Evolutionary conservation across 2,888 invertebrate genomes (phyloP).

Genomic region (Tineola bisselliella): DNA sequence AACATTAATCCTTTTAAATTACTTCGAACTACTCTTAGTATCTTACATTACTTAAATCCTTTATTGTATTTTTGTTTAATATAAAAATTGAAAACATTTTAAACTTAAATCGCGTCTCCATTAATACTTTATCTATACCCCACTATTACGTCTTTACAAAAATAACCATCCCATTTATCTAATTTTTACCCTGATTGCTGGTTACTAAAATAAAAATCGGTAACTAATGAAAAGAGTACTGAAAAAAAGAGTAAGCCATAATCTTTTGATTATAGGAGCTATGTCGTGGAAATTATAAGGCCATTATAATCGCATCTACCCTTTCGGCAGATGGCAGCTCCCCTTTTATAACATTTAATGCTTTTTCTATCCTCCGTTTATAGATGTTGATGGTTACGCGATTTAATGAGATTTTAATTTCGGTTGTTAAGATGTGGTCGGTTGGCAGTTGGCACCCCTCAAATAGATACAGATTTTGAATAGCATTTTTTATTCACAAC

Average conservation of each 20-base stretch:
- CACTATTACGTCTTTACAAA: conserved; percentile 45
- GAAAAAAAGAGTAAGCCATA: conserved; percentile 56
- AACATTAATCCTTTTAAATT: too few relatives aligned
- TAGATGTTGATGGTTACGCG: conserved; percentile 24
- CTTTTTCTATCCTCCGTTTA: conserved; percentile 38
- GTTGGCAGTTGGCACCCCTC: conserved; percentile 29
- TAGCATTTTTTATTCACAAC: neutral
- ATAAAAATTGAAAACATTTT: too few relatives aligned
- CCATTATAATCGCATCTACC: conserved; percentile 61
- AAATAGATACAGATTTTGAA: conserved; percentile 7
- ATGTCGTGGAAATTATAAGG: conserved; percentile 43
- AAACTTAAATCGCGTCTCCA: neutral
- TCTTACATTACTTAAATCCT: too few relatives aligned
- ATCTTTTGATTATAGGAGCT: conserved; percentile 54
- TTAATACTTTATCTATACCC: neutral
- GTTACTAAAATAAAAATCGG: conserved; percentile 20
- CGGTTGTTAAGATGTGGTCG: conserved; percentile 17
- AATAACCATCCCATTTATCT: conserved; percentile 35
- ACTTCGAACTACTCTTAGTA: too few relatives aligned
- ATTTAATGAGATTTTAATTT: conserved; percentile 40
- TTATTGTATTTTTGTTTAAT: too few relatives aligned
- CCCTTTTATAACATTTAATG: conserved; percentile 24
- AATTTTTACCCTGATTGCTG: conserved; percentile 43
- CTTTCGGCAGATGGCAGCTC: conserved; percentile 39
- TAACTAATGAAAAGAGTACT: conserved; percentile 55